These are phyloP conservation scores for Thymallus thymallus DNA, from an alignment of 2,113 vertebrate genomes.

Conservation along the genomic window DNA sequence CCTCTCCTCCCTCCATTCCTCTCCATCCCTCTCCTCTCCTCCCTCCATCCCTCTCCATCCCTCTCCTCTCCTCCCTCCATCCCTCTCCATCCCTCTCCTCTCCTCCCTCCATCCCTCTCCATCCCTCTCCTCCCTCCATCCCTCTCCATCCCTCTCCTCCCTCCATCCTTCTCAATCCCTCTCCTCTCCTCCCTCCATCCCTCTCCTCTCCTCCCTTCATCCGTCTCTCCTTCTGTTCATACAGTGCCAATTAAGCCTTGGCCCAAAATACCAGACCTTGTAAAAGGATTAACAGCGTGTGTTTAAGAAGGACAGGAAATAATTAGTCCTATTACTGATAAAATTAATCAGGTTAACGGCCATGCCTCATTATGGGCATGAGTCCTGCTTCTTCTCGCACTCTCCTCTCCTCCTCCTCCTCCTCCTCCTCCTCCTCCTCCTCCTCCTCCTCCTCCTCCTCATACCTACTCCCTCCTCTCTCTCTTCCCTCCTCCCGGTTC, in stretches of 20 bases:
- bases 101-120: conserved; percentile 9
- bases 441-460: too few species aligned
- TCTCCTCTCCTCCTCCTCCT: not conserved
- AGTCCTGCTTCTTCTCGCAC: conserved; percentile 18
- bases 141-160: not conserved
- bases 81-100: too few species aligned
- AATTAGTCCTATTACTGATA: conserved; percentile 74
- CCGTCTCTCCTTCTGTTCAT: conserved; percentile 3
- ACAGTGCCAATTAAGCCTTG: conserved; percentile 47
- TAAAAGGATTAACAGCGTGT: conserved; percentile 72
- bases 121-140: too few species aligned
- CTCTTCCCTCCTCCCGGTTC: not conserved
- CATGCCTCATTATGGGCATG: conserved; percentile 60
- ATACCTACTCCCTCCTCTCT: not conserved
- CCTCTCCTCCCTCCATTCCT: too few species aligned
- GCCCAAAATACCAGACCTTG: conserved; percentile 48
- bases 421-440: not conserved
- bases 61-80: too few species aligned
- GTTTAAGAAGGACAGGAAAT: conserved; percentile 71
- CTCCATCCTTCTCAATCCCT: not conserved
- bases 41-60: not conserved
- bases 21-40: not conserved
- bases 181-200: conserved; percentile 4
- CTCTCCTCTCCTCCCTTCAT: not conserved
- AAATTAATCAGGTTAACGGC: conserved; percentile 61